These are phyloP conservation scores for Lasioglossum pauxillum DNA, from an alignment of 2,888 invertebrate species.

Conservation along the genomic window DNA sequence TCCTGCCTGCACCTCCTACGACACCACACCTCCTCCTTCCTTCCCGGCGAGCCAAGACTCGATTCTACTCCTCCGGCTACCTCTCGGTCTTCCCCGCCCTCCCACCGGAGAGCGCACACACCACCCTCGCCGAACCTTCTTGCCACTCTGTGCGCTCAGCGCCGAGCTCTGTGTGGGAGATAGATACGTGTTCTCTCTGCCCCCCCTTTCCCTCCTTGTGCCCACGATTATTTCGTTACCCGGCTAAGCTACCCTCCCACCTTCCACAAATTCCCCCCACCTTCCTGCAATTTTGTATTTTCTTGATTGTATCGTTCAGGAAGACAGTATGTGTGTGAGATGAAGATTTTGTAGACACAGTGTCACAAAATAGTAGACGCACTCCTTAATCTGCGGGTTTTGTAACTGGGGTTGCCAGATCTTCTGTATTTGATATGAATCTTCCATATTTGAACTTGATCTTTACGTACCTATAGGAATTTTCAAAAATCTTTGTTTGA, in stretches of 20 bases:
- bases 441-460: too few species aligned
- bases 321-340: not conserved
- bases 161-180: conserved; percentile 50
- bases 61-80: conserved; percentile 71
- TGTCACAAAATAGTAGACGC: not conserved
- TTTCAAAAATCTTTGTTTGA: too few species aligned
- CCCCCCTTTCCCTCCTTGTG: conserved; percentile 69
- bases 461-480: too few species aligned
- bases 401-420: too few species aligned
- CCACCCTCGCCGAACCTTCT: conserved; percentile 62
- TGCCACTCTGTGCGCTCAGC: conserved; percentile 31
- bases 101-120: conserved; percentile 55
- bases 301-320: not conserved
- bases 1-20: conserved; percentile 61
- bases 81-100: conserved; percentile 62
- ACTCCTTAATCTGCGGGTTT: not conserved
- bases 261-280: not conserved
- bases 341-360: not conserved
- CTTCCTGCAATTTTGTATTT: not conserved
- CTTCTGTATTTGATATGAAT: too few species aligned
- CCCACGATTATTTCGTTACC: conserved; percentile 79
- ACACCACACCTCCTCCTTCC: conserved; percentile 59
- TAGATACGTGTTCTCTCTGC: conserved; percentile 22
- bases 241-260: conserved; percentile 66
- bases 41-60: conserved; percentile 21